phyloP scores from a whole-genome alignment of 2,888 invertebrate genomes.

The Drosophila subquinaria region DNA sequence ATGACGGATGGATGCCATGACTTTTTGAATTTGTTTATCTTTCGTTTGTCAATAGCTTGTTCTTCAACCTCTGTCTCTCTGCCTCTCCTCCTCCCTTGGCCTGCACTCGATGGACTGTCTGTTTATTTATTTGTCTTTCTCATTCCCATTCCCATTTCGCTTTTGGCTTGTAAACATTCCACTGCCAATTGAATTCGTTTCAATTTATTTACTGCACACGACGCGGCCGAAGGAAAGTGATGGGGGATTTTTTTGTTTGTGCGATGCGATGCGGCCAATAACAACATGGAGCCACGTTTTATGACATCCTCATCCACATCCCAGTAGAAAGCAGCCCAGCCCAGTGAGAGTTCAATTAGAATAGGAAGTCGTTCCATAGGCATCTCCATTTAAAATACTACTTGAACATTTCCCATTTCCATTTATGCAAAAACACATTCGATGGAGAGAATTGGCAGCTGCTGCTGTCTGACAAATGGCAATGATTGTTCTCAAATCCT shows the following conservation, averaged over 20 bases:
- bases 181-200: constrained; percentile 78
- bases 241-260: constrained; percentile 56
- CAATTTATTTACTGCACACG: constrained; percentile 76
- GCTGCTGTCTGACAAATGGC: constrained; percentile 26
- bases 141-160: constrained; percentile 23
- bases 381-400: constrained; percentile 21
- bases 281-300: constrained; percentile 66
- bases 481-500: neutral
- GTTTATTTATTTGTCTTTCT: constrained; percentile 69
- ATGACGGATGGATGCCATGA: constrained; percentile 44
- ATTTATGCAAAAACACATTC: constrained; percentile 53
- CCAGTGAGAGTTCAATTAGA: constrained; percentile 69
- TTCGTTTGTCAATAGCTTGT: constrained; percentile 71
- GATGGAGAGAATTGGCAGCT: constrained; percentile 38
- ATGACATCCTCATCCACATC: constrained; percentile 47
- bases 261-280: constrained; percentile 47
- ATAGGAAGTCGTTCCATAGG: constrained; percentile 43
- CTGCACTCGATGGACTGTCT: constrained; percentile 28
- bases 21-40: constrained; percentile 75
- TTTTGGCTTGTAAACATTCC: constrained; percentile 68
- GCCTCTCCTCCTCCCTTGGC: neutral
- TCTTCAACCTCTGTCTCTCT: constrained; percentile 6
- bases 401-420: constrained; percentile 12
- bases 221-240: constrained; percentile 5
- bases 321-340: neutral